Conservation (phyloP, 2,797 vertebrate species). For the Petrocephalus sullivani region DNA sequence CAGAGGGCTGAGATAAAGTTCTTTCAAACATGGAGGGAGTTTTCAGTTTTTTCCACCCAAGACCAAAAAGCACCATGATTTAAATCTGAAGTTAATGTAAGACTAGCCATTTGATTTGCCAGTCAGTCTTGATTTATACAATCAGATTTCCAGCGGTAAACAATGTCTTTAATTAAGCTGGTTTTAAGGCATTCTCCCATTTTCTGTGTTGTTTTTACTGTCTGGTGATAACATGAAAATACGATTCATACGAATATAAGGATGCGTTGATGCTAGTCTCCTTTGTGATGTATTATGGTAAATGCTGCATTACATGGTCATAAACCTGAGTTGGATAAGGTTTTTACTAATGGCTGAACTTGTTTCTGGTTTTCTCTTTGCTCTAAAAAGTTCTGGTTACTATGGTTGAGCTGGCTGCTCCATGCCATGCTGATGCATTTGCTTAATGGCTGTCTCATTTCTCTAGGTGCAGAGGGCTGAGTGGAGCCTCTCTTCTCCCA, state of each 20-base stretch:
- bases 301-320: not conserved
- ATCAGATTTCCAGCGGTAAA: no score
- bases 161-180: no score
- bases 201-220: not conserved
- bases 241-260: not conserved
- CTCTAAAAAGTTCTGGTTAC: not conserved
- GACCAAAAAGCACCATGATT: not conserved
- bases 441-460: not conserved
- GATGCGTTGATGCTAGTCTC: not conserved
- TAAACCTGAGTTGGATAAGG: not conserved
- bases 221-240: not conserved
- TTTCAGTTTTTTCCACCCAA: not conserved
- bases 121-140: no score
- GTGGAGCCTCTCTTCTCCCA: constrained; percentile 42
- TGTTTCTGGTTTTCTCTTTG: not conserved
- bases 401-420: not conserved
- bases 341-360: not conserved
- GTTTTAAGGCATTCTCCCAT: not conserved
- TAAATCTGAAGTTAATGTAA: not conserved
- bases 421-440: not conserved
- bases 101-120: no score
- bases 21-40: not conserved
- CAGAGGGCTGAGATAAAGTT: not conserved
- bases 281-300: not conserved
- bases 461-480: constrained; percentile 23